Conservation (phyloP, 2,113 vertebrate species). For the Craseonycteris thonglongyai region DNA sequence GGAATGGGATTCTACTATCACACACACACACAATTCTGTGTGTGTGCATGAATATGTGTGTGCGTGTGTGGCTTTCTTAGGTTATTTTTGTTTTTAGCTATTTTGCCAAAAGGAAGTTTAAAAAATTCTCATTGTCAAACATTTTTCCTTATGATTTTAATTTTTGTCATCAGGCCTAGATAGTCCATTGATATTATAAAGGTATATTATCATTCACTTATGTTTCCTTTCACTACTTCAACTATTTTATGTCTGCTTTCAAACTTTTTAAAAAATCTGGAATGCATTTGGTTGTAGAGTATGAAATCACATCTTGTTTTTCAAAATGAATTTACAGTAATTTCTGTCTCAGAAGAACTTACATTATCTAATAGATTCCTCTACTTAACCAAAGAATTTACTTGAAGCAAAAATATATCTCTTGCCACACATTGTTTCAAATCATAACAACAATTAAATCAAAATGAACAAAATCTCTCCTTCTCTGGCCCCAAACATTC, state of each 20-base stretch:
- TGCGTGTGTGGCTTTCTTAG: neutral
- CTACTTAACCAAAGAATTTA: neutral
- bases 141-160: neutral
- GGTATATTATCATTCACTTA: neutral
- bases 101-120: neutral
- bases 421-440: neutral
- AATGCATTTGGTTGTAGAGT: neutral
- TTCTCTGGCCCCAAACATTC: neutral
- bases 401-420: neutral
- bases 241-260: neutral
- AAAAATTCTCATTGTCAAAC: neutral
- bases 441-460: neutral
- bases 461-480: neutral
- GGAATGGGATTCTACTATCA: neutral
- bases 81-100: neutral
- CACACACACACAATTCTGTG: rapidly evolving
- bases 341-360: neutral
- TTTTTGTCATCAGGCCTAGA: neutral
- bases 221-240: neutral
- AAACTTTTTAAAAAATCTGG: neutral
- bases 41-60: neutral
- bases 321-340: neutral
- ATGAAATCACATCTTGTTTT: neutral
- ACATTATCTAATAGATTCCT: neutral
- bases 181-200: neutral